Evolutionary conservation across 2,113 vertebrate genomes (phyloP), one percentile per base, ranked within the genome.

Genomic region (Parus major): DNA sequence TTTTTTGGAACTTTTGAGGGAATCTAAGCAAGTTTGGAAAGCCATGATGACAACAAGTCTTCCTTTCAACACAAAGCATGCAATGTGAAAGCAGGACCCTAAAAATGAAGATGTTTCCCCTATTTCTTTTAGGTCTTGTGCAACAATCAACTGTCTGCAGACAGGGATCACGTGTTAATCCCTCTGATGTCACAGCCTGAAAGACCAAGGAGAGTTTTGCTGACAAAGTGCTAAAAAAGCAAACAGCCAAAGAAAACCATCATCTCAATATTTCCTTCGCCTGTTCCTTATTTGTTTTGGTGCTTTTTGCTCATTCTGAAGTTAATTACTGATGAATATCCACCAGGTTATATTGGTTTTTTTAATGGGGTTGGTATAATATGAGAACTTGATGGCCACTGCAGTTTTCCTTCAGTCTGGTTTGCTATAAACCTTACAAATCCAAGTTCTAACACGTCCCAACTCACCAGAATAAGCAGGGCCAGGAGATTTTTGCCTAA

Each of bases 131-230:
- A 49, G 22, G 41, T 33, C 39, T 70, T 59, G 31, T 36, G 41
- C 49, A 86, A 64, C 41, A 11, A n/a, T 10, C 88, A 63, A 71
- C 7, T 17, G 61, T 25, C 47, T 46, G 57, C 55, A 68, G 27
- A 36, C 36, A 36, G 36, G 36, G 36, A 36, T 36, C 0, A 6
- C 2, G 1, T 35, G 10, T 31, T 8, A 4, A 56, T 29, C 61
- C 11, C 64, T 47, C 72, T 80, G 28, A 7, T 8, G 15, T 18
- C 6, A 41, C 76, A 71, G 39, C 56, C n/a, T 19, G 28, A 16
- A 82, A 76, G 44, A 56, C 12, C 3, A 1, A 31, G 49, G n/a
- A 16, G 77, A 15, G 7, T 57, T 90, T 27, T 72, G 66, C 79
- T 86, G 63, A 79, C 46, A 25, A 4, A 60, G 29, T 3, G 29